Conservation (phyloP, 2,113 vertebrate species). For the Tenrec ecaudatus region DNA sequence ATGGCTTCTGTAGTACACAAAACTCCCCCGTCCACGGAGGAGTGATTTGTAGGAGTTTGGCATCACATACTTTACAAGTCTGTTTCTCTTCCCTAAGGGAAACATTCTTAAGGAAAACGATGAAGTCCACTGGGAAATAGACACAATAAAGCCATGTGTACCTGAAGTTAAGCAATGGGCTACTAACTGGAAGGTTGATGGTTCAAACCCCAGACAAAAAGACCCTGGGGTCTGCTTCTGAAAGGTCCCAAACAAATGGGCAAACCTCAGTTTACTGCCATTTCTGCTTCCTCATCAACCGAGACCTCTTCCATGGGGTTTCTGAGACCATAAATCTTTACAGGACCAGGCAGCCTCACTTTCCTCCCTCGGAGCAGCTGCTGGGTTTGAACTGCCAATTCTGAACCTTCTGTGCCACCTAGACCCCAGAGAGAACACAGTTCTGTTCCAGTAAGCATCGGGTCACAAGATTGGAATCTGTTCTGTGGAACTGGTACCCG, state of each 20-base stretch:
- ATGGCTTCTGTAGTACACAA: not conserved
- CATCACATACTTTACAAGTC: not conserved
- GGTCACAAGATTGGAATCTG: not conserved
- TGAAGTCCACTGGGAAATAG: not conserved
- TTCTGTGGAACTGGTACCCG: not conserved
- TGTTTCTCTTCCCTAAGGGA: not conserved
- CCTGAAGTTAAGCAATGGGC: not conserved
- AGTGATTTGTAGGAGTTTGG: not conserved
- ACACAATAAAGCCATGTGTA: not conserved
- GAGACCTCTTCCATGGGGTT: no score
- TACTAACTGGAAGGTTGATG: not conserved
- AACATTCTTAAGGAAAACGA: not conserved
- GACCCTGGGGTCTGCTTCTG: not conserved
- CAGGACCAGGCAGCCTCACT: no score
- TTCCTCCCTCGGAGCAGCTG: no score
- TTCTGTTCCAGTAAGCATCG: not conserved
- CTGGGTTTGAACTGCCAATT: no score
- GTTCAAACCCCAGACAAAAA: not conserved
- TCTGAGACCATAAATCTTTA: no score
- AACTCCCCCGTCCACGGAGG: not conserved
- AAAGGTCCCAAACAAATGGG: not conserved
- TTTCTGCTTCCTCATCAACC: no score
- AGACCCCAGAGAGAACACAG: not conserved
- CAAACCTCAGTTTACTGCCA: no score
- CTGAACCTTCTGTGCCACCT: no score